Base-by-base conservation (phyloP, 2,888 invertebrate species). In the Corbicula japonica region DNA sequence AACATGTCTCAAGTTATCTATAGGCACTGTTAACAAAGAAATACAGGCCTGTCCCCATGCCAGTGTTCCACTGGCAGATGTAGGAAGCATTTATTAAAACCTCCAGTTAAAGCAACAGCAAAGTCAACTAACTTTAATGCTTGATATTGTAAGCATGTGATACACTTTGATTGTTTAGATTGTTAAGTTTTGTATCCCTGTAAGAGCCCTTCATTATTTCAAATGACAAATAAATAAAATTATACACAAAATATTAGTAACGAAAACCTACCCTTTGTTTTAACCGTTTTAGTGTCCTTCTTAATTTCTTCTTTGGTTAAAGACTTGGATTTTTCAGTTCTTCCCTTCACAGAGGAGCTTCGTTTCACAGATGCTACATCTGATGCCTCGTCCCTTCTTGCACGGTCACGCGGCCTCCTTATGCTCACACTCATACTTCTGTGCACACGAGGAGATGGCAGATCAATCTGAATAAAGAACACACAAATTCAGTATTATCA, bases 341-440 rank as follows among this genome's bases (percentile, higher is more conserved):
- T 85, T 26, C 80, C 86, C 68, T 86, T 89, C 15, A 87, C 75
- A 0, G 90, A 89, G 2, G 85, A 80, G 46, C 89, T 85, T 15
- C 89, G 76, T 6, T 87, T 76, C 35, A 86, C 84, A 18, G 89
- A 80, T 54, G 84, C 82, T 8, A 75, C 79, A 8, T 70, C 62
- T 1, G 58, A 65, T 2, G 61, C 63, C 8, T 82, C 80, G 4
- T 80, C 84, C 18, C 69, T 77, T 18, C 72, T 74, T 1, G 62
- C 74, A 23, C 71, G 76, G 21, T 86, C 84, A 35, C 83, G 80
- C 3, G 84, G 54, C 18, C 83, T 62, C 35, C 84, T 65, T 5
- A 72, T 80, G 74, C 87, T 87, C 1, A 81, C 54, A 63, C 87
- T 87, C 74, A 83, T 71, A 44, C 83, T 83, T 12, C 83, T 56